phyloP scores from a whole-genome alignment of 2,888 invertebrate genomes.

The Nemotelus pantherinus region DNA sequence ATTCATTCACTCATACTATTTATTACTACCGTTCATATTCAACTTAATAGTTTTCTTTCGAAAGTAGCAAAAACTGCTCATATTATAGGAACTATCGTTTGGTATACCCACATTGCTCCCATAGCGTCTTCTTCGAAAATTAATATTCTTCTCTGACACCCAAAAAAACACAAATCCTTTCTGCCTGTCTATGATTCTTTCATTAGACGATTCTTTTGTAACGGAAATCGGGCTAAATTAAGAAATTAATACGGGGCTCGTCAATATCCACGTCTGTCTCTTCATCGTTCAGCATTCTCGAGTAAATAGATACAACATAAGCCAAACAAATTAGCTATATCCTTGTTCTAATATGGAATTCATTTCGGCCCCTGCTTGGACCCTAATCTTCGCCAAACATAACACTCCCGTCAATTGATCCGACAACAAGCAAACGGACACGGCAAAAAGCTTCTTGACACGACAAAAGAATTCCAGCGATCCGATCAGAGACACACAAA shows the following conservation, averaged over 20 bases:
- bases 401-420: slow-evolving; percentile 32
- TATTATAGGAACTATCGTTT: too few relatives aligned
- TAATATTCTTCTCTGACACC: background rate
- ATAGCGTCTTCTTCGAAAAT: background rate
- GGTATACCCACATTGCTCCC: too few relatives aligned
- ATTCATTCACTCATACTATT: too few relatives aligned
- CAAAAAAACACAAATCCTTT: too few relatives aligned
- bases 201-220: slow-evolving; percentile 7
- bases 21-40: too few relatives aligned
- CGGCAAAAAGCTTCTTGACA: slow-evolving; percentile 29
- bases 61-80: too few relatives aligned
- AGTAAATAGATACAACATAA: background rate
- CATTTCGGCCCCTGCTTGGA: slow-evolving; percentile 23
- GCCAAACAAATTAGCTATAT: slow-evolving; percentile 37
- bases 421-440: slow-evolving; percentile 20
- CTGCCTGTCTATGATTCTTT: background rate
- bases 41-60: too few relatives aligned
- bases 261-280: background rate
- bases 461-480: slow-evolving; percentile 34
- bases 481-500: slow-evolving; percentile 23
- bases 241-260: slow-evolving; percentile 25
- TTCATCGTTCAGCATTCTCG: background rate
- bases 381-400: slow-evolving; percentile 28
- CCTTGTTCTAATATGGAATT: slow-evolving; percentile 27
- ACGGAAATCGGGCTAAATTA: background rate